Conservation (phyloP, 2,888 invertebrate genomes). For the Caenorhabditis sp. region DNA sequence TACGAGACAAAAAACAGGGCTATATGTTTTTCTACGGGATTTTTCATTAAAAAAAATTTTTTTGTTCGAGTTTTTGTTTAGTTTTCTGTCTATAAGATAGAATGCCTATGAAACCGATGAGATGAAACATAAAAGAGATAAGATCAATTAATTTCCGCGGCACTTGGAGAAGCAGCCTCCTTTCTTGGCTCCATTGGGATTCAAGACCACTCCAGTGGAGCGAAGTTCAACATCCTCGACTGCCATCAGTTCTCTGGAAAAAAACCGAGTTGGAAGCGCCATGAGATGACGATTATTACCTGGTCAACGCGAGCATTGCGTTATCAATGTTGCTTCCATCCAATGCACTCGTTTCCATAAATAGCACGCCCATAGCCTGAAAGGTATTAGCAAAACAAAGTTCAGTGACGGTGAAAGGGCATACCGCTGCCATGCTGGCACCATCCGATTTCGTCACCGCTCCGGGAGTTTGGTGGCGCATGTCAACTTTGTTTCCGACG, state of each 20-base stretch:
- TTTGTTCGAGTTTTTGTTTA: too few relatives aligned
- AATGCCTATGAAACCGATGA: too few relatives aligned
- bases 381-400: slow-evolving; percentile 16
- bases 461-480: slow-evolving; percentile 79
- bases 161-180: slow-evolving; percentile 68
- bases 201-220: slow-evolving; percentile 68
- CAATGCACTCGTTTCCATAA: slow-evolving; percentile 75
- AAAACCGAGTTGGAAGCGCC: neutral
- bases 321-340: slow-evolving; percentile 74
- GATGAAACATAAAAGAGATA: too few relatives aligned
- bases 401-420: slow-evolving; percentile 7
- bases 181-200: slow-evolving; percentile 57
- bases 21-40: too few relatives aligned
- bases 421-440: slow-evolving; percentile 68
- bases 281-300: slow-evolving; percentile 53
- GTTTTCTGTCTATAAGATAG: too few relatives aligned
- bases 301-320: slow-evolving; percentile 70
- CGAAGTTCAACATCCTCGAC: slow-evolving; percentile 73
- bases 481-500: slow-evolving; percentile 83
- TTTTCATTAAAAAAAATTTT: too few relatives aligned
- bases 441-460: slow-evolving; percentile 64
- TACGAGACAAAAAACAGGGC: too few relatives aligned
- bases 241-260: slow-evolving; percentile 72
- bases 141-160: slow-evolving; percentile 51
- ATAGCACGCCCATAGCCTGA: slow-evolving; percentile 70